Conservation (phyloP, 2,888 invertebrate genomes). For the Seladonia tumulorum region DNA sequence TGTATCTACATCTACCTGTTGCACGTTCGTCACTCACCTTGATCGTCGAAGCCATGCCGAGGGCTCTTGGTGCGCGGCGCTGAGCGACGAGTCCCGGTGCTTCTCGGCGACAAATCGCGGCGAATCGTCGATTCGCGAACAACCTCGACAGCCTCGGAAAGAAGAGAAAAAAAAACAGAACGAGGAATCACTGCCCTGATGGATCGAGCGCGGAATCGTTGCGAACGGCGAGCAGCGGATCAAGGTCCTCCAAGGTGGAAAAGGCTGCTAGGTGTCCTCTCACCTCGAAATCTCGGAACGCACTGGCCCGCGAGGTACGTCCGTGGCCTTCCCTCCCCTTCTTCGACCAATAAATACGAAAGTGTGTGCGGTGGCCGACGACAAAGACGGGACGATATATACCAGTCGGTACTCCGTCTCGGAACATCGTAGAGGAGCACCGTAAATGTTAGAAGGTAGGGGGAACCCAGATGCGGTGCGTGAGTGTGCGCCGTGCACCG, state of each 20-base stretch:
- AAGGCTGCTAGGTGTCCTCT: conserved; percentile 62
- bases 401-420: conserved; percentile 41
- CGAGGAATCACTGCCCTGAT: not conserved
- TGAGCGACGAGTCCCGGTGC: not conserved
- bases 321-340: conserved; percentile 68
- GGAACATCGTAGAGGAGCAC: conserved; percentile 36
- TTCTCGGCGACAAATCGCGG: not conserved
- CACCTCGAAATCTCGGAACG: conserved; percentile 77
- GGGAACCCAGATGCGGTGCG: conserved; percentile 49
- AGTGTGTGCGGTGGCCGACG: conserved; percentile 67
- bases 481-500: conserved; percentile 51
- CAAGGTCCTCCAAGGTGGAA: not conserved
- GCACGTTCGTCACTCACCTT: conserved; percentile 75
- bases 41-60: conserved; percentile 73
- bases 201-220: not conserved
- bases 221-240: not conserved
- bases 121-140: conserved; percentile 3
- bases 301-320: conserved; percentile 71
- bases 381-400: conserved; percentile 62
- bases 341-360: conserved; percentile 75
- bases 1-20: conserved; percentile 75
- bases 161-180: not conserved
- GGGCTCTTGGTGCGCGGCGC: conserved; percentile 32
- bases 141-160: not conserved
- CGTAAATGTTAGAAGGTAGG: conserved; percentile 33